These are phyloP conservation scores for Brachirus orientalis DNA, from an alignment of 2,113 vertebrate species.

Conservation along the genomic window DNA sequence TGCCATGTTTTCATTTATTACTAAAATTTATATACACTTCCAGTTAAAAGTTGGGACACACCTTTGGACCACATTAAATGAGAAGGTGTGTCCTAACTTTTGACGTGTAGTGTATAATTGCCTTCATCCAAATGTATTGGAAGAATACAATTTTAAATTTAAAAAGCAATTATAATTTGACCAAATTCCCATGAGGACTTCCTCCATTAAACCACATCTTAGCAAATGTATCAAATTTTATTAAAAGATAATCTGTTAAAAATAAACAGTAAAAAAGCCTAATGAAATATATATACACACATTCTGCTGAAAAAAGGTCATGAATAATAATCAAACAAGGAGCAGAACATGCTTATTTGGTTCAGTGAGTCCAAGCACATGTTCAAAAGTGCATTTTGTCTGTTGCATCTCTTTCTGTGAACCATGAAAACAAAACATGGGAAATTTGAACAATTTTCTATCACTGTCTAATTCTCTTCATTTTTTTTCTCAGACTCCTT, in stretches of 20 bases:
- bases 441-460: not conserved
- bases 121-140: too few species aligned
- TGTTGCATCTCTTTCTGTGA: conserved; percentile 21
- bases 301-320: conserved; percentile 11
- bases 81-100: too few species aligned
- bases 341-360: conserved; percentile 16
- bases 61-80: too few species aligned
- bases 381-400: conserved; percentile 26
- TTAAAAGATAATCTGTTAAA: too few species aligned
- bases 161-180: too few species aligned
- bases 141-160: too few species aligned
- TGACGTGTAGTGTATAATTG: too few species aligned
- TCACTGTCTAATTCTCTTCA: not conserved
- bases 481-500: not conserved
- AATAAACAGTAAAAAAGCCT: too few species aligned
- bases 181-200: not conserved
- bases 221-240: not conserved
- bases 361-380: not conserved
- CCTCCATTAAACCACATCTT: not conserved
- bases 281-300: too few species aligned
- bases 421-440: not conserved
- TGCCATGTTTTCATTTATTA: not conserved
- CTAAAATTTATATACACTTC: too few species aligned
- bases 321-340: conserved; percentile 1
- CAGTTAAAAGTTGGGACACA: too few species aligned